Percentiles rank a stretch among this genome's conserved stretches.
Conservation (phyloP, 2,113 vertebrate genomes). For the Chrysochloris asiatica region DNA sequence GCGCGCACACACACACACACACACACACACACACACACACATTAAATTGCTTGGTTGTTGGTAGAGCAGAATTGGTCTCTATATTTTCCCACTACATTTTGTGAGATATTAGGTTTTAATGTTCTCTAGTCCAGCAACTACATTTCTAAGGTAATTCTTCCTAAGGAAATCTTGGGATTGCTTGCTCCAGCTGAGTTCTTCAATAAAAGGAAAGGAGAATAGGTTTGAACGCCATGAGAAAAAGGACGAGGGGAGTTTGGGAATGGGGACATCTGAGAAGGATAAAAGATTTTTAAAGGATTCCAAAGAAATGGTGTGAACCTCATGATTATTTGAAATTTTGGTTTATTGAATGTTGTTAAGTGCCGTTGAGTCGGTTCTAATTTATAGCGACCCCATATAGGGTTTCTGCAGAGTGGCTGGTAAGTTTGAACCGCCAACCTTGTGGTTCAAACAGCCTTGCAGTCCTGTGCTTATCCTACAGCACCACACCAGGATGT, state of each 20-base stretch:
- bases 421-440: too few relatives aligned
- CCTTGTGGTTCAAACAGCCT: too few relatives aligned
- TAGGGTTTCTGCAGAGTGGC: too few relatives aligned
- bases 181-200: background rate
- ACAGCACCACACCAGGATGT: too few relatives aligned
- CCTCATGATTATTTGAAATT: background rate
- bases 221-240: background rate
- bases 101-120: background rate
- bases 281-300: background rate
- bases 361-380: too few relatives aligned
- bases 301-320: background rate
- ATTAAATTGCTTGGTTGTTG: background rate
- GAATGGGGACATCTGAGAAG: background rate
- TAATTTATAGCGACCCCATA: too few relatives aligned
- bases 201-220: background rate
- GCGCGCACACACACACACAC: background rate
- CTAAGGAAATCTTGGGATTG: background rate
- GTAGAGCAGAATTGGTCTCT: background rate
- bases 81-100: background rate
- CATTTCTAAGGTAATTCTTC: background rate
- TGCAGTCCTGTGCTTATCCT: too few relatives aligned
- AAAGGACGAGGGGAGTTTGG: background rate
- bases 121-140: background rate
- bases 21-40: background rate
- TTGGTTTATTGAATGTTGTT: background rate